Base-by-base conservation (phyloP, 2,113 vertebrate genomes). In the Grammomys dolichurus region DNA sequence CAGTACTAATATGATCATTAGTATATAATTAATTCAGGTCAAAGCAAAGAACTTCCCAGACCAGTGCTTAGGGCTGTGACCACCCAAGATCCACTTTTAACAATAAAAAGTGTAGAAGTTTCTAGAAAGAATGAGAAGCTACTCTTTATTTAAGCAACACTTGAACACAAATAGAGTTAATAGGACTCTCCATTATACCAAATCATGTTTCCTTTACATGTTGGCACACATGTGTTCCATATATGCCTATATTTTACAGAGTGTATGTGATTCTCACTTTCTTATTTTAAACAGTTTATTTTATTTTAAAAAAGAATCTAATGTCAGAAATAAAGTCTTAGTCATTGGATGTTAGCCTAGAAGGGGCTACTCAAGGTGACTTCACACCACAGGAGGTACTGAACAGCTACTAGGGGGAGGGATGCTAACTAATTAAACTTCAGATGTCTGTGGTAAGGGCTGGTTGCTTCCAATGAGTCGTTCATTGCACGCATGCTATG, bases 11-110 rank as follows among this genome's bases (percentile, higher is more conserved):
- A 69, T 33, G 36, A 54, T 46, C 33, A 95, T 82, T 78, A n/a
- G 3, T 22, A 24, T 1, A 63, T 40, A 95, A 56, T 63, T 87
- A 56, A 93, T 28, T 89, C 63, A 75, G 40, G 58, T 85, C 33
- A 95, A 48, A 88, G 28, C 40, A 93, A 48, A 91, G 10, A 87
- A 36, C 3, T 76, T 81, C 88, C 56, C 96, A 92, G 51, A 89
- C 51, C 43, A 95, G 65, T 33, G 31, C 8, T 58, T 11, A 84
- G 46, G 5, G 72, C 60, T 67, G 46, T 51, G 9, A 60, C 20
- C 72, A 84, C 14, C 43, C 43, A 28, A 77, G 31, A 20, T n/a
- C 87, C 54, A 51, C 72, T 65, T 73, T 70, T 70, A 84, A 81
- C 81, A 88, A 20, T 40, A 20, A 19, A 95, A 78, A 58, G 72